Evolutionary conservation across 2,888 invertebrate species (phyloP), one percentile per base, ranked within the genome.

Genomic region (Anodontia alba): DNA sequence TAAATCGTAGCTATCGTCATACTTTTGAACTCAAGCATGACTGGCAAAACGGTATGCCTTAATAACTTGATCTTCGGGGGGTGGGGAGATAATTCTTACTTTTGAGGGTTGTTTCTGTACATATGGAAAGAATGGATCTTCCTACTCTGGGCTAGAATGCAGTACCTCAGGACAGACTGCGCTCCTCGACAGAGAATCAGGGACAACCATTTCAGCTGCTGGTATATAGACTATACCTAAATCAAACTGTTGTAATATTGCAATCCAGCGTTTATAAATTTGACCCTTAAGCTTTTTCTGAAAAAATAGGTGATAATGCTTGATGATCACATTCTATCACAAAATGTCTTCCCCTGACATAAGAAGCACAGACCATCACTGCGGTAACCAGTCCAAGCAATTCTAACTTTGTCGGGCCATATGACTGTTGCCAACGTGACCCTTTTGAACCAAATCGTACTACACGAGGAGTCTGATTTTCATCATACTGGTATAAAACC

Each of bases 341-440:
- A 51, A 72, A 72, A 51, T 38, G 51, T 51, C 23, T 31, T 17
- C 49, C 49, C 33, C 23, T 51, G 17, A 33, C 1, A 33, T 62
- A 62, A 3, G 62, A 62, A 12, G 72, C 72, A 54, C 72, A 72
- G 72, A 51, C 72, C 29, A 72, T n/a, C 1, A 72, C 51, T 26
- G 26, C 71, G 0, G 80, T 82, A 0, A 80, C 72, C 46, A 86
- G 38, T 23, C 84, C 84, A 38, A 86, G 38, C 1, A 86, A 51
- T 62, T 81, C 83, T 23, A 83, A 43, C 36, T 86, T 86, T 23
- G 83, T 86, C 23, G 84, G 84, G 0, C 83, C 78, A 72, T 80
- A 72, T 26, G 57, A 73, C 31, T 62, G 36, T 49, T 73, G 73
- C 80, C 82, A 84, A 54, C 73, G 75, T 29, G 70, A 78, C 15